phyloP scores from a whole-genome alignment of 1,140 invertebrate genomes.

The Whitmania pigra region DNA sequence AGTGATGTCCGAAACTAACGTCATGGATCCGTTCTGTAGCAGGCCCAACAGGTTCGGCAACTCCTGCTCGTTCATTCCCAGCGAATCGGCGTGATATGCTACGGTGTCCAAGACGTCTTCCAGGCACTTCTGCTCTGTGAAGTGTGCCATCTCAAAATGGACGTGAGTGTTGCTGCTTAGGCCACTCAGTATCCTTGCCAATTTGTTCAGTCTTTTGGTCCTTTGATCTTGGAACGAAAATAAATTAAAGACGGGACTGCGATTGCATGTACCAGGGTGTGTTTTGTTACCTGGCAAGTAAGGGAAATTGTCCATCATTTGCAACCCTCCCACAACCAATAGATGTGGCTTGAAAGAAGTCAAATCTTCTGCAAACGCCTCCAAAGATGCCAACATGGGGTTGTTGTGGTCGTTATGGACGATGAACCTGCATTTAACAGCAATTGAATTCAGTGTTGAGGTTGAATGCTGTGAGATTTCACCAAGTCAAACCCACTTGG shows the following conservation, averaged over 20 bases:
- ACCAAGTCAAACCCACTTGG: no score
- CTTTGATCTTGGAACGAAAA: constrained; percentile 44
- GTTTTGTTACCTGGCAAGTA: constrained; percentile 48
- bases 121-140: constrained; percentile 58
- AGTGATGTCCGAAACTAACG: constrained; percentile 61
- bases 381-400: constrained; percentile 59
- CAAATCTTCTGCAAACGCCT: constrained; percentile 55
- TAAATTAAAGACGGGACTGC: not conserved
- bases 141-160: constrained; percentile 80
- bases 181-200: constrained; percentile 55
- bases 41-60: constrained; percentile 59
- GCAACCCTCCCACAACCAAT: constrained; percentile 67
- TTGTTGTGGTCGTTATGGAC: constrained; percentile 71
- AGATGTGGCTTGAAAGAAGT: constrained; percentile 56
- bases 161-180: constrained; percentile 52
- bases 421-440: constrained; percentile 52
- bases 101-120: constrained; percentile 55
- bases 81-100: constrained; percentile 64
- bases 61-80: constrained; percentile 81
- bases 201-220: constrained; percentile 51
- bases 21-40: constrained; percentile 53
- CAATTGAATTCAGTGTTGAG: constrained; percentile 13
- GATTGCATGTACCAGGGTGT: not conserved
- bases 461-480: no score
- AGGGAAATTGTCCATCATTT: constrained; percentile 81